Evolutionary conservation across 2,797 vertebrate genomes (phyloP), one percentile per base, ranked within the genome.

Genomic region (Aphelocoma californica): DNA sequence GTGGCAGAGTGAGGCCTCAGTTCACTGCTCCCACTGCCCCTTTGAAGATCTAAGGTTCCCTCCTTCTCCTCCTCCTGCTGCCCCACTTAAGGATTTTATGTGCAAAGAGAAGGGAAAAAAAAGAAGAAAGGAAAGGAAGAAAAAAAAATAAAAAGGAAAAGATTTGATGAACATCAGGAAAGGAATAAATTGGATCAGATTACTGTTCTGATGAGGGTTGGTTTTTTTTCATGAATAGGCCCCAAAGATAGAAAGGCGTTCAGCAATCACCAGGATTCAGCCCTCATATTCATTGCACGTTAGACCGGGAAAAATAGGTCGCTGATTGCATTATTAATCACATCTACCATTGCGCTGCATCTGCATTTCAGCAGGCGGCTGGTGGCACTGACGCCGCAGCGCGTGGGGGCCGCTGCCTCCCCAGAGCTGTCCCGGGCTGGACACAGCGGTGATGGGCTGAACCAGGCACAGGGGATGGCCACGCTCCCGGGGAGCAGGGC

Each of bases 261-360:
- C 28, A 94, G 96, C 96, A 96, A 95, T 95, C 96, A 96, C 91
- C 93, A 94, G 94, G 94, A 93, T 95, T 95, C 91, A 96, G 91
- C 94, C 93, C 96, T 95, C 91, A 71, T 29, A 95, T 94, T 94
- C 96, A 94, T 4, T 19, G 87, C 95, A 93, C 81, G 79, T 95
- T 94, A 93, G 87, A 38, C 89, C 7, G 7, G 96, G 94, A 94
- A 96, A 96, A 95, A 95, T 95, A 96, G 96, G 95, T 95, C 94
- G 94, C 92, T 96, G 96, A 96, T 96, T 95, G 93, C 95, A 97
- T 97, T 96, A 97, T 97, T 97, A 96, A 97, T 96, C 94, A 93
- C 90, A 86, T 53, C 86, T 3, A 88, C 32, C 88, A 88, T 42
- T 7, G 90, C 7, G 79, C 92, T 89, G 29, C 95, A 95, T 89